Conservation (phyloP, 2,888 invertebrate genomes). For the Trichopria drosophilae region DNA sequence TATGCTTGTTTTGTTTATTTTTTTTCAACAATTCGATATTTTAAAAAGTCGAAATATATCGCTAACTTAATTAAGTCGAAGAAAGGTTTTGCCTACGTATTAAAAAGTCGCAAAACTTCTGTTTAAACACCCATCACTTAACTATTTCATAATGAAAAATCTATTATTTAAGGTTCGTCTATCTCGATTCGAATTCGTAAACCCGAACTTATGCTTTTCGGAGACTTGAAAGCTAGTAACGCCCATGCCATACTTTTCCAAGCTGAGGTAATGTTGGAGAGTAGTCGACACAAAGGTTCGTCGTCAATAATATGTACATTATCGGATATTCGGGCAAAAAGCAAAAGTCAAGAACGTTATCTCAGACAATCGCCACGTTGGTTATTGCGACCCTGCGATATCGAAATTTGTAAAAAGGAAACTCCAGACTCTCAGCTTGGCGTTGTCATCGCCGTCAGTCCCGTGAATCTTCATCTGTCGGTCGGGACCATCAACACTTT, state of each 20-base stretch:
- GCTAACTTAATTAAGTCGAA: too few relatives aligned
- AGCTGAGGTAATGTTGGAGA: constrained; percentile 71
- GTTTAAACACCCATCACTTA: too few relatives aligned
- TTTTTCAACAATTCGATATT: too few relatives aligned
- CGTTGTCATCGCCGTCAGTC: constrained; percentile 68
- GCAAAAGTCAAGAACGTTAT: constrained; percentile 64
- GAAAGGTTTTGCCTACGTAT: too few relatives aligned
- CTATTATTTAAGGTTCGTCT: constrained; percentile 62
- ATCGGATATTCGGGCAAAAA: constrained; percentile 67
- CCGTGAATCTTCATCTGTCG: constrained; percentile 72
- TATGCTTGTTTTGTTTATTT: too few relatives aligned
- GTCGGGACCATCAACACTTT: constrained; percentile 74
- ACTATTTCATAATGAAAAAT: constrained; percentile 2
- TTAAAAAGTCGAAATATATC: too few relatives aligned
- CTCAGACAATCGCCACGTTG: constrained; percentile 63
- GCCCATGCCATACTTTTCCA: constrained; percentile 70
- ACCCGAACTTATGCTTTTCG: constrained; percentile 77
- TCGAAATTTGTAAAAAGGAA: constrained; percentile 69
- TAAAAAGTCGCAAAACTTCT: too few relatives aligned
- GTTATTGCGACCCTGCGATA: constrained; percentile 68
- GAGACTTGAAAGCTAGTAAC: constrained; percentile 66
- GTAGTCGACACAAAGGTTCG: constrained; percentile 68
- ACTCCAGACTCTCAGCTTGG: constrained; percentile 70
- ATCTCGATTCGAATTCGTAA: constrained; percentile 74
- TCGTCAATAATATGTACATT: constrained; percentile 68